Base-by-base conservation (phyloP, 2,113 vertebrate genomes). In the Pituophis catenifer region DNA sequence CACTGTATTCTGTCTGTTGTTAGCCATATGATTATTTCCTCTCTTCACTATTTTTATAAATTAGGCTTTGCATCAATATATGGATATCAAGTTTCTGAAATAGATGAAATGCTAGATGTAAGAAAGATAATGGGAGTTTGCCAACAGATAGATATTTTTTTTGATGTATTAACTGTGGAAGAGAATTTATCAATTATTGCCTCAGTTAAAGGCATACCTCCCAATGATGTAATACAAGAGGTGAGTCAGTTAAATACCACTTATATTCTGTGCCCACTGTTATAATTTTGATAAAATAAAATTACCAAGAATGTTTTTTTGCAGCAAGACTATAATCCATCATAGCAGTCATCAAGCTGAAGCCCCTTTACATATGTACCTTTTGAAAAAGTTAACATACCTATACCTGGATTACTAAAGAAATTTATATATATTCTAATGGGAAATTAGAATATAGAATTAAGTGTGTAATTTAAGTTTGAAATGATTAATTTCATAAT, bases 161-260 rank as follows among this genome's bases (percentile, higher is more conserved):
- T 99, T 0, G 99, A 99, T 52, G 98, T 99, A n/a, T 91, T 99
- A 3, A 99, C 99, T 0, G 99, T 99, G 95, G 98, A 99, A 97
- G 99, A 99, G 95, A 99, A 99, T 95, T 98, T 99, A 88, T 98
- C 98, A 95, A 98, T 99, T 86, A 98, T 99, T n/a, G 99, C 99
- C 26, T 98, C 99, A 54, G 98, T 99, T 93, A 99, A 99, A 97
- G 99, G 99, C 62, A 99, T 99, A 95, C 97, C 97, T 19, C 97
- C 98, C 4, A 97, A 98, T 2, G 97, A 98, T 93, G 59, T 98
- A 88, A 97, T 99, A 19, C 97, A 98, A 5, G 99, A 99, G 98
- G 99, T 99, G 89, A 91, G 95, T 93, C 92, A 21, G 24, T 33
- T 19, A 88, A 23, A 62, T 50, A 44, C 26, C 86, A 87, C 1